Evolutionary conservation across 2,888 invertebrate species (phyloP).

Genomic region (Drosophila tripunctata): DNA sequence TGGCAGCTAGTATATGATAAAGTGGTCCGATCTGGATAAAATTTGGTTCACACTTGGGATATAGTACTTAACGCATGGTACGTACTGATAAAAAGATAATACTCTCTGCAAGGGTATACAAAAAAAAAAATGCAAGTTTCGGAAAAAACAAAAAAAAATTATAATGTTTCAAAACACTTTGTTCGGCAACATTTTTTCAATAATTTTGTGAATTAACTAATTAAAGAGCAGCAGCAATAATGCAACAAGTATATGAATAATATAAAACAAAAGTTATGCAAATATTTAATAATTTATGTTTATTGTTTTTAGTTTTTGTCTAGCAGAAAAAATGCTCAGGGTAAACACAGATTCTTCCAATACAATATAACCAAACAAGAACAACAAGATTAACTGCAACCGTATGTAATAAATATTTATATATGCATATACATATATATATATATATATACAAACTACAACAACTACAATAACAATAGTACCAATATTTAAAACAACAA

Average conservation of each 20-base stretch:
- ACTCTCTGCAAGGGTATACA: no score
- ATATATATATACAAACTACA: slow-evolving; percentile 35
- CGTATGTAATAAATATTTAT: slow-evolving; percentile 69
- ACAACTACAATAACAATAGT: slow-evolving; percentile 59
- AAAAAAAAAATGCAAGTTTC: slow-evolving; percentile 63
- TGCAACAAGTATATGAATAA: slow-evolving; percentile 14
- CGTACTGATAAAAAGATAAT: no score
- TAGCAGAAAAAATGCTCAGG: slow-evolving; percentile 84
- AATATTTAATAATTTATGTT: slow-evolving; percentile 5
- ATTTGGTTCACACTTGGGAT: no score
- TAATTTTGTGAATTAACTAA: slow-evolving; percentile 13
- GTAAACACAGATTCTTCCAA: slow-evolving; percentile 85
- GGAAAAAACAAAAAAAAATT: slow-evolving; percentile 40
- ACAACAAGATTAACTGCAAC: slow-evolving; percentile 50
- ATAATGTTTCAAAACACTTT: slow-evolving; percentile 43
- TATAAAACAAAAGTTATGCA: background rate
- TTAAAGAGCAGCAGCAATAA: slow-evolving; percentile 17
- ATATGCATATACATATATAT: slow-evolving; percentile 33
- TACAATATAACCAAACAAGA: slow-evolving; percentile 70
- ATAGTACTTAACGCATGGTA: no score
- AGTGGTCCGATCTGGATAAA: no score
- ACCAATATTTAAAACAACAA: slow-evolving; percentile 62
- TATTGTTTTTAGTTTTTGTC: slow-evolving; percentile 48
- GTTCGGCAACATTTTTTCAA: slow-evolving; percentile 59
- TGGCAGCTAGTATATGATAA: no score